phyloP scores from a whole-genome alignment of 2,888 invertebrate species.

The Caradrina clavipalpis region DNA sequence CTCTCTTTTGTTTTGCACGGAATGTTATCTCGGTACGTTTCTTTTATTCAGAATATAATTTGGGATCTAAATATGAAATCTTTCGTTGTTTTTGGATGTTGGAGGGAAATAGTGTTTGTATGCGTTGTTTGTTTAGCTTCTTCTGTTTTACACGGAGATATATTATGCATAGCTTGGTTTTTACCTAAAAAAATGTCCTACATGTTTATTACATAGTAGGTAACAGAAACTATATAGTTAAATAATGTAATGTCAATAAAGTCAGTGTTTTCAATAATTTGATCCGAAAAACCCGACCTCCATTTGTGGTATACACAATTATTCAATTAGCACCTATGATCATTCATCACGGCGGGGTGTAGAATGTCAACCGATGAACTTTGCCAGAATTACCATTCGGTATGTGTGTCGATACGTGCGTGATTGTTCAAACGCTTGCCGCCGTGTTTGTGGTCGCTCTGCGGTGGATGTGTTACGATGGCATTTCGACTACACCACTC shows the following conservation, averaged over 20 bases:
- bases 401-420: constrained; percentile 77
- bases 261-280: constrained; percentile 10
- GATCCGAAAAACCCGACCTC: constrained; percentile 27
- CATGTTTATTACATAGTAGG: neutral
- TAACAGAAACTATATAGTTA: neutral
- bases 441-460: constrained; percentile 80
- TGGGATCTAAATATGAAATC: constrained; percentile 63
- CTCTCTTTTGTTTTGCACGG: constrained; percentile 81
- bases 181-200: neutral
- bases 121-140: constrained; percentile 33
- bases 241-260: neutral
- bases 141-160: neutral
- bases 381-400: constrained; percentile 69
- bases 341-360: constrained; percentile 44
- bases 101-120: constrained; percentile 32
- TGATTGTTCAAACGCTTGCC: constrained; percentile 81
- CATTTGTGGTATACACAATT: constrained; percentile 31
- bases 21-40: constrained; percentile 72
- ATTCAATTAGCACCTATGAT: constrained; percentile 51
- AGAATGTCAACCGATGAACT: constrained; percentile 67
- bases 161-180: constrained; percentile 4
- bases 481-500: constrained; percentile 75
- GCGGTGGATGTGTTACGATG: constrained; percentile 81
- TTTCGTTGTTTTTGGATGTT: constrained; percentile 37
- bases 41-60: constrained; percentile 70